Conservation (phyloP, 2,888 invertebrate genomes). For the Hyposoter dolosus region DNA sequence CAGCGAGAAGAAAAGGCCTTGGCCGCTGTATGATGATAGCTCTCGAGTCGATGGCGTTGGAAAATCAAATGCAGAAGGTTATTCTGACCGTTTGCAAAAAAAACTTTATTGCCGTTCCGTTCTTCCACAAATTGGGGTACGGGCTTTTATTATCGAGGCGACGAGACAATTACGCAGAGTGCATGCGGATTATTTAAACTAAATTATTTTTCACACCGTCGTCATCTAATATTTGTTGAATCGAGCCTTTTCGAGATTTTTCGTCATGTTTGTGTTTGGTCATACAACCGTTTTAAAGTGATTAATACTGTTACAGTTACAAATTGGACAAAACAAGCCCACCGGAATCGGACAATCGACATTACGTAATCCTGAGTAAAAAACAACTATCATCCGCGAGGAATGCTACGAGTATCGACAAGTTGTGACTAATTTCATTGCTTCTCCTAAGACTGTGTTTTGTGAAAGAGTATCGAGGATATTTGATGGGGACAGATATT, state of each 20-base stretch:
- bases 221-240: not conserved
- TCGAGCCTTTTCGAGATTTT: not conserved
- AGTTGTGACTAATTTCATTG: constrained; percentile 32
- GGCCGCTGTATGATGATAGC: constrained; percentile 93
- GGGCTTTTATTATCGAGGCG: constrained; percentile 61
- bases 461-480: constrained; percentile 81
- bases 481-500: constrained; percentile 81
- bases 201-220: constrained; percentile 11
- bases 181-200: not conserved
- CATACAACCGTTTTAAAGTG: constrained; percentile 40
- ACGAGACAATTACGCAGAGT: not conserved
- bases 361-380: constrained; percentile 82
- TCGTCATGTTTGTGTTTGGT: not conserved
- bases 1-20: constrained; percentile 91
- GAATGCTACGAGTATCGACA: constrained; percentile 52
- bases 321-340: constrained; percentile 89
- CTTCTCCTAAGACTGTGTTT: constrained; percentile 78
- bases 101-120: constrained; percentile 90
- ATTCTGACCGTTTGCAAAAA: constrained; percentile 93
- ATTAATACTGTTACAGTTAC: constrained; percentile 85
- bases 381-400: constrained; percentile 66
- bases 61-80: constrained; percentile 92
- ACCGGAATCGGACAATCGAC: constrained; percentile 76
- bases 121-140: constrained; percentile 92
- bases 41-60: constrained; percentile 91